A percentile compares a stretch with the other conserved stretches of the same genome.
Conservation (phyloP, 2,888 invertebrate species). For the Tetrapedia diversipes region DNA sequence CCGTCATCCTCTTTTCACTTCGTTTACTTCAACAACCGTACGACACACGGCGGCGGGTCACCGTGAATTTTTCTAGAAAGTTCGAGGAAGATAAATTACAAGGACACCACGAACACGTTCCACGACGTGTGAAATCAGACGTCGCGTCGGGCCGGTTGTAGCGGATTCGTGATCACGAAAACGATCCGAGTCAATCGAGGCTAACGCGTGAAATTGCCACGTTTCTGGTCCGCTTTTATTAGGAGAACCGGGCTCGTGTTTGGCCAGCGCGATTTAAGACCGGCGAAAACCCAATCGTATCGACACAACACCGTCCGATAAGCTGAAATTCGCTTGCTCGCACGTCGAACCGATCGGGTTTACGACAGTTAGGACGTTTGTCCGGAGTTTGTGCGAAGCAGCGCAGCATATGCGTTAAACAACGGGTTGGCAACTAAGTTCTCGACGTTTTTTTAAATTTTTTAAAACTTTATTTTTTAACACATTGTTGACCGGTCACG, state of each 20-base stretch:
- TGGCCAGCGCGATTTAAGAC: conserved; percentile 13
- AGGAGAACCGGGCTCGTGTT: conserved; percentile 19
- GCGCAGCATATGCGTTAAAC: no score
- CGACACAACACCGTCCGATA: no score
- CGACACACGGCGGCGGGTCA: no score
- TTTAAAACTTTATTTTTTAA: no score
- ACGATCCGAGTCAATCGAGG: conserved; percentile 61
- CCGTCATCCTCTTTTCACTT: background rate
- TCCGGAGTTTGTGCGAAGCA: no score
- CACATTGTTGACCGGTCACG: no score
- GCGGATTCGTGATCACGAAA: conserved; percentile 60
- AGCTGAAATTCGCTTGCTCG: no score
- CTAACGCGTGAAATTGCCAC: conserved; percentile 61
- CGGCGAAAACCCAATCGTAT: no score
- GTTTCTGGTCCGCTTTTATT: conserved; percentile 53
- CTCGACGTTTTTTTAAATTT: no score
- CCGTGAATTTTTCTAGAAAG: conserved; percentile 61
- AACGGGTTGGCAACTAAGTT: no score
- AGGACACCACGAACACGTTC: conserved; percentile 54
- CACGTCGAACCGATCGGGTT: no score
- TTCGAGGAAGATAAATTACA: conserved; percentile 60
- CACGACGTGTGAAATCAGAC: conserved; percentile 60
- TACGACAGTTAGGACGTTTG: no score
- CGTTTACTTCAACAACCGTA: conserved; percentile 3
- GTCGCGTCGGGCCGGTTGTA: conserved; percentile 38